Conservation (phyloP, 2,113 vertebrate genomes). For the Verasper variegatus region DNA sequence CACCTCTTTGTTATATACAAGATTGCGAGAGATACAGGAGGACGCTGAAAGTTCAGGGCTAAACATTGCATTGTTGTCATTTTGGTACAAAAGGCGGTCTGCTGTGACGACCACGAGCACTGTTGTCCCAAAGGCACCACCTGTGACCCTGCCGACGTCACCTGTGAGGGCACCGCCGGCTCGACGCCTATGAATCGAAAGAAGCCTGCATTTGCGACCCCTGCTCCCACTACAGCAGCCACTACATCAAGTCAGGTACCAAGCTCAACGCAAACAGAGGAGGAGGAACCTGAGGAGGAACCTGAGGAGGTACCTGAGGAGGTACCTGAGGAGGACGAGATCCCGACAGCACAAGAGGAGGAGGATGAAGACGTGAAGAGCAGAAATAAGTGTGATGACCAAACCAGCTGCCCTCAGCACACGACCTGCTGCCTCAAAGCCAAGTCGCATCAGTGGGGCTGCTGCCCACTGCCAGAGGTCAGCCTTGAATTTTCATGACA, state of each 20-base stretch:
- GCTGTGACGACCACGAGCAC: conserved; percentile 69
- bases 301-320: neutral
- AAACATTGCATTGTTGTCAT: neutral
- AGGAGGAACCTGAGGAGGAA: neutral
- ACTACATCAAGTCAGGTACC: neutral
- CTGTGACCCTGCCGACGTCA: conserved; percentile 5
- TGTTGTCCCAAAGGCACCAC: conserved; percentile 70
- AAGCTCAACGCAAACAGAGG: neutral
- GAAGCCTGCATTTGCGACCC: neutral
- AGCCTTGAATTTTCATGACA: neutral
- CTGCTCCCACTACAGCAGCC: neutral
- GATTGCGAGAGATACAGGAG: too few species aligned
- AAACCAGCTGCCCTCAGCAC: conserved; percentile 66
- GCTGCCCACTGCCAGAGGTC: conserved; percentile 75
- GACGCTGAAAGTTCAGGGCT: conserved; percentile 48
- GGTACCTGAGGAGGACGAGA: neutral
- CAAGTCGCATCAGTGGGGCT: conserved; percentile 62
- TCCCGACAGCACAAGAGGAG: neutral
- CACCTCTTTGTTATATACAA: too few species aligned
- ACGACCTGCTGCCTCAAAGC: conserved; percentile 77
- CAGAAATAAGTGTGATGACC: conserved; percentile 60
- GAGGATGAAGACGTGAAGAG: neutral
- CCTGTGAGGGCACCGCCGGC: conserved; percentile 5
- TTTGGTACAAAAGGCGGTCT: conserved; percentile 72
- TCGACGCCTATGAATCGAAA: conserved; percentile 43